These are phyloP conservation scores for Trichoplusia ni DNA, from an alignment of 1,140 invertebrate genomes.

Conservation along the genomic window DNA sequence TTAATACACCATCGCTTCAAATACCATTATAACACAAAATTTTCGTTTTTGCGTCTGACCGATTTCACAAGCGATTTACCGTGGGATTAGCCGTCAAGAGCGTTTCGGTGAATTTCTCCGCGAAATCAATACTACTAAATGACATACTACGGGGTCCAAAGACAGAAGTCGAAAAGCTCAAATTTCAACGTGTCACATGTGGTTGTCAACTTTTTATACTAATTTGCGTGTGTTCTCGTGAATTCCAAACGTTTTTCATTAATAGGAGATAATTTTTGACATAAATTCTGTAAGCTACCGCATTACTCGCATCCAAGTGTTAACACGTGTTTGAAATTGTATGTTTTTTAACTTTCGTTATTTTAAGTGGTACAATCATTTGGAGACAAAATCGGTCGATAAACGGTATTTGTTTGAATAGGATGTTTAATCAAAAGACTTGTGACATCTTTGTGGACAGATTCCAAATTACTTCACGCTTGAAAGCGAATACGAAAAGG, in stretches of 20 bases:
- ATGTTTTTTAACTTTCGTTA: neutral
- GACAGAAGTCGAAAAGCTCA: constrained; percentile 41
- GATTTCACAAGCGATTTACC: constrained; percentile 55
- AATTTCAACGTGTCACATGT: constrained; percentile 52
- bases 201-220: constrained; percentile 40
- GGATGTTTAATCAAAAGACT: neutral
- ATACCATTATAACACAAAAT: neutral
- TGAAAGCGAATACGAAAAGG: constrained; percentile 22
- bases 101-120: constrained; percentile 50
- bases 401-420: neutral
- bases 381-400: neutral
- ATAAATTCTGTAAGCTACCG: constrained; percentile 44
- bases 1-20: neutral
- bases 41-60: constrained; percentile 2
- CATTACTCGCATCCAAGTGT: constrained; percentile 33
- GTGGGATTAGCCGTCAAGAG: constrained; percentile 37
- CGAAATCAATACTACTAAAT: constrained; percentile 41
- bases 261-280: constrained; percentile 25
- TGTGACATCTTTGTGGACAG: constrained; percentile 12
- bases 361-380: neutral
- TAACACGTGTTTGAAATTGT: constrained; percentile 24
- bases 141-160: constrained; percentile 19
- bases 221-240: constrained; percentile 47
- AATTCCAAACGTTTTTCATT: constrained; percentile 36
- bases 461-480: constrained; percentile 20